These are phyloP conservation scores for Drosophila rellima DNA, from an alignment of 2,888 invertebrate genomes.

Conservation along the genomic window DNA sequence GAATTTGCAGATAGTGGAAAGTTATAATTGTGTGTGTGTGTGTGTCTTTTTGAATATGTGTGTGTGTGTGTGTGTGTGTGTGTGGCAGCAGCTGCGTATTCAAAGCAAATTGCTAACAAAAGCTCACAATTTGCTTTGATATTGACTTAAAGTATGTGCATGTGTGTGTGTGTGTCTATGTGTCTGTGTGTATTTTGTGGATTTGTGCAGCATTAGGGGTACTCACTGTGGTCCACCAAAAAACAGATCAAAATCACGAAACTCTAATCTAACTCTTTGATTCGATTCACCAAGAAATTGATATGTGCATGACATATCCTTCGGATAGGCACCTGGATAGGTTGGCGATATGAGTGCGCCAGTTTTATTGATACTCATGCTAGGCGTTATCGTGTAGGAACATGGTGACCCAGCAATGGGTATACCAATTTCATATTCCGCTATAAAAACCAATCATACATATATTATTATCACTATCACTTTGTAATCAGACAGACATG, in stretches of 20 bases:
- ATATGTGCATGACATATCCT: slow-evolving; percentile 96
- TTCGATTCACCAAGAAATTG: slow-evolving; percentile 95
- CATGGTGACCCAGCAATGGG: slow-evolving; percentile 94
- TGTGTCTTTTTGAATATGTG: neutral
- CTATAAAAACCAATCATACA: slow-evolving; percentile 86
- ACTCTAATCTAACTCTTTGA: slow-evolving; percentile 97
- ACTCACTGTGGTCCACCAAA: slow-evolving; percentile 99
- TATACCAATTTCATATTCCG: slow-evolving; percentile 96
- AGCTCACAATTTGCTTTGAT: slow-evolving; percentile 66
- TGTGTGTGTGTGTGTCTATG: slow-evolving; percentile 15
- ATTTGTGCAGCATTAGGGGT: slow-evolving; percentile 79
- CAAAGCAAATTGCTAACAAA: slow-evolving; percentile 60
- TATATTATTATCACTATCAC: neutral
- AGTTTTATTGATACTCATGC: slow-evolving; percentile 88
- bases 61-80: slow-evolving; percentile 16
- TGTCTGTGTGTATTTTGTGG: slow-evolving; percentile 11
- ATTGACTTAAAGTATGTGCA: slow-evolving; percentile 60
- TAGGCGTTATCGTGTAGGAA: slow-evolving; percentile 92
- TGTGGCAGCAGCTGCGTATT: slow-evolving; percentile 63
- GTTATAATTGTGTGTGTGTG: slow-evolving; percentile 17
- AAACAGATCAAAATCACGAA: slow-evolving; percentile 99
- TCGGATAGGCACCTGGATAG: slow-evolving; percentile 99
- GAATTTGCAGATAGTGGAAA: slow-evolving; percentile 62
- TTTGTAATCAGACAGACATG: neutral
- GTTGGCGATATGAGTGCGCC: slow-evolving; percentile 98